Evolutionary conservation across 2,888 invertebrate species (phyloP), one percentile per base, ranked within the genome.

Genomic region (Parasteatoda lunata): DNA sequence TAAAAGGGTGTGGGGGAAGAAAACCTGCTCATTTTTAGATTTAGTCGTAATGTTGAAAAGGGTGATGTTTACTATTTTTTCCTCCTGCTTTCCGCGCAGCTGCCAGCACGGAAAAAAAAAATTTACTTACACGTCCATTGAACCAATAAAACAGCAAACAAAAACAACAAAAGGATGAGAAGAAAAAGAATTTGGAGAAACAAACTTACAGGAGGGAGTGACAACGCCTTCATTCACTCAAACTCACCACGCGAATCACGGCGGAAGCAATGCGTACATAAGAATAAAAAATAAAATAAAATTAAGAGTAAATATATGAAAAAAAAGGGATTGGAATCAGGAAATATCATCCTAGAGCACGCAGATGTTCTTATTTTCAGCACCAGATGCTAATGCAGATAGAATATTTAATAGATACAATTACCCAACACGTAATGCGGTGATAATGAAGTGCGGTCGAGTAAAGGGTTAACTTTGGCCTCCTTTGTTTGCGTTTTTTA

Each of bases 371-470:
- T 72, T 54, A 69, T 70, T 72, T 70, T 70, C 13, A 64, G 59
- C 45, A 78, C 79, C 85, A 86, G 80, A 86, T 86, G 85, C 72
- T 79, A 80, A 77, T 81, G 64, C 64, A 66, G 65, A 64, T 65
- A 52, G 51, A 75, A 85, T 76, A 77, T 84, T 73, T 76, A 80
- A 70, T 15, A 49, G 72, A 72, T 80, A 72, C 71, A 77, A 80
- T 86, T 86, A 80, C 76, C 30, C 30, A 30, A 52, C 66, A 30
- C 68, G 59, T 80, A 71, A 80, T 80, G 77, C 80, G 80, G 85
- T 80, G 85, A 86, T 86, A 86, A 86, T 86, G 80, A 80, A 77
- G 66, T 80, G 85, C 72, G 72, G 51, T 47, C 69, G 75, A 75
- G 15, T 45, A 81, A 81, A 75, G 81, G 81, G 81, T 81, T 81